These are phyloP conservation scores for Spodoptera litura DNA, from an alignment of 1,140 invertebrate species.

Conservation along the genomic window DNA sequence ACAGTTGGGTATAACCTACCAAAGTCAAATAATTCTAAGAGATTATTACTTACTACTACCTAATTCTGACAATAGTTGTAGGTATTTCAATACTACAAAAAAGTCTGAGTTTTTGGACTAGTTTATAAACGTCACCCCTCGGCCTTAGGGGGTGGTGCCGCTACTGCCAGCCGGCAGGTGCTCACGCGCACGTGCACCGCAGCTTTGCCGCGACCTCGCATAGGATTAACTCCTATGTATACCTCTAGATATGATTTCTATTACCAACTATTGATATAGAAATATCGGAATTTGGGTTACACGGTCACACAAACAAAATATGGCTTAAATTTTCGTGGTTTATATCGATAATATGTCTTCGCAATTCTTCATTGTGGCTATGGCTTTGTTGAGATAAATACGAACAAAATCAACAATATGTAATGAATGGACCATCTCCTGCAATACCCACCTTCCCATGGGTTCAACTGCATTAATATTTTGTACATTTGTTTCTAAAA, in stretches of 20 bases:
- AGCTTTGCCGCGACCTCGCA: slow-evolving; percentile 59
- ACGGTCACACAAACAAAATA: background rate
- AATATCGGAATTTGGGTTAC: slow-evolving; percentile 15
- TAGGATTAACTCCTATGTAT: slow-evolving; percentile 57
- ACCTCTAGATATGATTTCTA: slow-evolving; percentile 26
- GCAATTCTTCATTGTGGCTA: no score
- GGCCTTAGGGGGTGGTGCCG: slow-evolving; percentile 59
- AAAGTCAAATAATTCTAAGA: no score
- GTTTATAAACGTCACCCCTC: slow-evolving; percentile 45
- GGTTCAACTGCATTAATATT: background rate
- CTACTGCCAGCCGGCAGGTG: slow-evolving; percentile 68
- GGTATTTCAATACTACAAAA: background rate
- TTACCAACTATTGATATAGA: slow-evolving; percentile 13
- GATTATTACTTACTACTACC: no score
- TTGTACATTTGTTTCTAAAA: slow-evolving; percentile 43
- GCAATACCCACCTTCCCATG: background rate
- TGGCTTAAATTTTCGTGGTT: background rate
- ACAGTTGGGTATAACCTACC: no score
- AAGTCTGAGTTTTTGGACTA: slow-evolving; percentile 1
- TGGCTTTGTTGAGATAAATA: no score
- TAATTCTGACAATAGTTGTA: no score
- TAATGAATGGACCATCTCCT: slow-evolving; percentile 7
- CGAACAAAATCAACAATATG: slow-evolving; percentile 7
- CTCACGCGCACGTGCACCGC: slow-evolving; percentile 75
- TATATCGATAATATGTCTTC: no score